These are phyloP conservation scores for Podocnemis expansa DNA, from an alignment of 2,113 vertebrate species.

Conservation along the genomic window DNA sequence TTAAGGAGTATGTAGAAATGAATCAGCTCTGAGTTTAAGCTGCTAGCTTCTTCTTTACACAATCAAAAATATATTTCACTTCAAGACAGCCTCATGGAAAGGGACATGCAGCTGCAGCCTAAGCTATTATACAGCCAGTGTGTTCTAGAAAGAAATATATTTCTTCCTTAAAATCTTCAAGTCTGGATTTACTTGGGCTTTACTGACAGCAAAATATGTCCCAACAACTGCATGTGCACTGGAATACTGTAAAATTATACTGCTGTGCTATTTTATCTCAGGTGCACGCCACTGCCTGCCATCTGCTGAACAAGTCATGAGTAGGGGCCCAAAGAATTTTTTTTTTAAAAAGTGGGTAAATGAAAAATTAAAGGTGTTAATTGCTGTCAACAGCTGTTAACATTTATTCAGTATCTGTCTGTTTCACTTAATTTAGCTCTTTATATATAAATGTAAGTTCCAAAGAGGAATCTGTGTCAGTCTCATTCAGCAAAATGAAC, in stretches of 20 bases:
- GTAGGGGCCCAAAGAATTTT: neutral
- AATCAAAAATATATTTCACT: neutral
- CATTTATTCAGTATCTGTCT: neutral
- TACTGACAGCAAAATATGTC: slow-evolving; percentile 1
- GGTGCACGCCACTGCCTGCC: neutral
- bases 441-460: neutral
- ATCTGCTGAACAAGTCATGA: neutral
- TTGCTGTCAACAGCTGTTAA: neutral
- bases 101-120: neutral
- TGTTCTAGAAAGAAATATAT: slow-evolving; percentile 37
- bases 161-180: slow-evolving; percentile 39
- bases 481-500: too few species aligned
- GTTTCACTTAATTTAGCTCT: neutral
- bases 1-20: neutral
- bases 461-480: too few species aligned
- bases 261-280: neutral
- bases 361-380: neutral
- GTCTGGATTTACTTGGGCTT: slow-evolving; percentile 29
- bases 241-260: slow-evolving; percentile 30
- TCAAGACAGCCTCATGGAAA: neutral
- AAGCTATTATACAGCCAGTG: slow-evolving; percentile 34
- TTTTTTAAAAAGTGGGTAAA: neutral
- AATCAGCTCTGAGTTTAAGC: neutral
- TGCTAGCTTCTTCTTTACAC: fast-evolving
- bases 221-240: neutral